Percentiles rank a stretch among this genome's conserved stretches.
These are phyloP conservation scores for Drosophila ezoana DNA, from an alignment of 2,888 invertebrate species.

Conservation along the genomic window DNA sequence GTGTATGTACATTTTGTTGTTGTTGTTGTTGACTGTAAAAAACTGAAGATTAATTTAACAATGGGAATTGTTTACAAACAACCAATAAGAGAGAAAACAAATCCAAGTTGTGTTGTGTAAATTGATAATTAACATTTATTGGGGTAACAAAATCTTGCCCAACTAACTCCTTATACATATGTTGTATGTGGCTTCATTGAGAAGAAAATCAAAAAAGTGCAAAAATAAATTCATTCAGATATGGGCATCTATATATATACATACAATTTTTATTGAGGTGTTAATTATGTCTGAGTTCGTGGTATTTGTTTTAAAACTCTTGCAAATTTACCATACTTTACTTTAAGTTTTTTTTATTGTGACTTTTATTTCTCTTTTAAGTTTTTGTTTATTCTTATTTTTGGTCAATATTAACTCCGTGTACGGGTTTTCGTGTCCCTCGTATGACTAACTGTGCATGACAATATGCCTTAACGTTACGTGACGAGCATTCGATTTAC, in stretches of 20 bases:
- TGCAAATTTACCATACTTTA: constrained; percentile 1
- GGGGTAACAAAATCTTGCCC: constrained; percentile 19
- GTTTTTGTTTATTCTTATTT: constrained; percentile 2
- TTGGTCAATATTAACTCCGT: constrained; percentile 31
- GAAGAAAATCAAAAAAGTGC: constrained; percentile 18
- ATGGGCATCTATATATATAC: background rate
- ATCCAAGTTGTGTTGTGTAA: constrained; percentile 45
- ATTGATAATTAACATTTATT: constrained; percentile 56
- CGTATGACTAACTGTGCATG: constrained; percentile 74
- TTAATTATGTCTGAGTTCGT: constrained; percentile 41
- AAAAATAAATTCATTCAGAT: constrained; percentile 13
- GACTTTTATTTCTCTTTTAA: background rate
- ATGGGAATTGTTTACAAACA: constrained; percentile 21
- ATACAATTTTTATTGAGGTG: constrained; percentile 37
- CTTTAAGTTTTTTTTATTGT: constrained; percentile 4
- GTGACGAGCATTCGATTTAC: constrained; percentile 65
- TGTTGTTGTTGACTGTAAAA: constrained; percentile 12
- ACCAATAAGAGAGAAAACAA: constrained; percentile 14
- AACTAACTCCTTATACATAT: constrained; percentile 3
- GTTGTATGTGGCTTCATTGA: constrained; percentile 35
- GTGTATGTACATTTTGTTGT: background rate
- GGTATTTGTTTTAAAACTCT: background rate
- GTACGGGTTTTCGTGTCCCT: constrained; percentile 16
- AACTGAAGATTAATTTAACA: constrained; percentile 39
- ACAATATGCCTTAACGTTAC: constrained; percentile 67